Conservation (phyloP, 2,113 vertebrate genomes). For the Alethe diademata region DNA sequence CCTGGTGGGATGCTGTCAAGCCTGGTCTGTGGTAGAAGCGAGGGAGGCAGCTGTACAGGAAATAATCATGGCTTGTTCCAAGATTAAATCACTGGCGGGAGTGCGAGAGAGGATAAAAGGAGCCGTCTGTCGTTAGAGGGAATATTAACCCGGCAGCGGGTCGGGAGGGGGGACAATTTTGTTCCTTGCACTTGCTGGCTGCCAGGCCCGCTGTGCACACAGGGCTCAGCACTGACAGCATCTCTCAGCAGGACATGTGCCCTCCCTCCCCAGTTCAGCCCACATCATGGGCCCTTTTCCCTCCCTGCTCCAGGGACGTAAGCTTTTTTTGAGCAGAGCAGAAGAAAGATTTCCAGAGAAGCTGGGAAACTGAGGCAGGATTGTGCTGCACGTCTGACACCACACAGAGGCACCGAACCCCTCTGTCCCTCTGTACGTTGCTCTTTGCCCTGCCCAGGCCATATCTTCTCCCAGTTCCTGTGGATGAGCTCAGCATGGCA, state of each 20-base stretch:
- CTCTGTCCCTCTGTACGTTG: background rate
- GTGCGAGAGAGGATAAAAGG: conserved; percentile 56
- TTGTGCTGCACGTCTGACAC: accelerated
- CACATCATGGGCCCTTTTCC: accelerated
- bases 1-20: background rate
- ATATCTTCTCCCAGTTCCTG: background rate
- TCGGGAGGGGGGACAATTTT: background rate
- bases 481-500: background rate
- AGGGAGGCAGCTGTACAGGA: conserved; percentile 66
- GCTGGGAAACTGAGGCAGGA: background rate
- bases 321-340: background rate
- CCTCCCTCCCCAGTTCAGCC: background rate
- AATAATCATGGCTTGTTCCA: conserved; percentile 64
- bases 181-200: conserved; percentile 16
- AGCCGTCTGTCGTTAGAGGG: conserved; percentile 65
- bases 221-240: conserved; percentile 23
- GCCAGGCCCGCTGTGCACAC: background rate
- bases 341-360: background rate
- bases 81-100: conserved; percentile 68
- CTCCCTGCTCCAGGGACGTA: background rate
- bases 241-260: background rate
- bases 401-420: accelerated
- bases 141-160: conserved; percentile 52
- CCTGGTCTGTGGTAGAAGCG: background rate
- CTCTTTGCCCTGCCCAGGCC: background rate